phyloP scores from a whole-genome alignment of 1,140 invertebrate species.

The Drosophila sucinea region DNA sequence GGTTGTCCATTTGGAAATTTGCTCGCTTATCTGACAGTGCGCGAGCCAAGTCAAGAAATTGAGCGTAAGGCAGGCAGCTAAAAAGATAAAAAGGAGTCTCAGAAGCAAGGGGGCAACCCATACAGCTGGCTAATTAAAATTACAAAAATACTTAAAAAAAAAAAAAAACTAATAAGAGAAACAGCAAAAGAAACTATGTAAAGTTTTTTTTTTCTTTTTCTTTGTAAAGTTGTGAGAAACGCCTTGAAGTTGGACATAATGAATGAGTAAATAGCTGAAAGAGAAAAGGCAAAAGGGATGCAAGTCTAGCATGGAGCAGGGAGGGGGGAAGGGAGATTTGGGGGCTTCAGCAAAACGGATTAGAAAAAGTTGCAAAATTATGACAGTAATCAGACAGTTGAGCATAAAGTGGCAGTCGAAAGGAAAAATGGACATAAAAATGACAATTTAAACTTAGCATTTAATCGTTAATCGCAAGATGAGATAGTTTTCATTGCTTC shows the following conservation, averaged over 20 bases:
- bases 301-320: not conserved
- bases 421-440: conserved; percentile 2
- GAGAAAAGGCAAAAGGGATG: conserved; percentile 1
- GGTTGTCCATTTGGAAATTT: conserved; percentile 79
- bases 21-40: conserved; percentile 67
- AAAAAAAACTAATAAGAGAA: conserved; percentile 42
- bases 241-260: conserved; percentile 61
- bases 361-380: conserved; percentile 12
- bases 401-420: conserved; percentile 3
- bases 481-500: not conserved
- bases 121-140: conserved; percentile 76
- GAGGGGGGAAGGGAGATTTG: not conserved
- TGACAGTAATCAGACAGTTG: conserved; percentile 22
- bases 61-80: conserved; percentile 77
- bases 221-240: conserved; percentile 36
- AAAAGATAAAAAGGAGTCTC: conserved; percentile 39
- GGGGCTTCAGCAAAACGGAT: not conserved
- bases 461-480: not conserved
- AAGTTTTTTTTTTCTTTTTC: conserved; percentile 28
- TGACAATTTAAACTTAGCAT: conserved; percentile 10
- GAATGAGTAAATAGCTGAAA: conserved; percentile 39
- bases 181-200: conserved; percentile 56
- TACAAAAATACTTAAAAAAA: conserved; percentile 38
- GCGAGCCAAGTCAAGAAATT: conserved; percentile 58
- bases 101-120: conserved; percentile 7